Base-by-base conservation (phyloP, 35 echinoderm and acorn worm genomes). In the Holothuria glaberrima region DNA sequence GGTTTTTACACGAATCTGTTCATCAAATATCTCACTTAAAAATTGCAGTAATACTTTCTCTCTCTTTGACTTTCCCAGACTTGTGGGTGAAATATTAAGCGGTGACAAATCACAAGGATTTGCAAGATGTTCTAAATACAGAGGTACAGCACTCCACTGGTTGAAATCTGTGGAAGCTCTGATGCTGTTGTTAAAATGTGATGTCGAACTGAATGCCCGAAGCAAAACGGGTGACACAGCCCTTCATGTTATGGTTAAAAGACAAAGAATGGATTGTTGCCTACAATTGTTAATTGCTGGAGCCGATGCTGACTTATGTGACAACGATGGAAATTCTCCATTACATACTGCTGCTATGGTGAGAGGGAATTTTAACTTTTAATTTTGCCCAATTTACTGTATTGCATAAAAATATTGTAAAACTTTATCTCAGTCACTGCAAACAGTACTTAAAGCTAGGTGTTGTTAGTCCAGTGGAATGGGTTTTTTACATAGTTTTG, bases 141-240 rank as follows among this genome's bases (percentile, higher is more conserved):
- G 32, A 4, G 71, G 19, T 29, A 86, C 82, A 21, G n/a, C 58
- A 20, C 57, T 86, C 18, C 82, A 86, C 59, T 86, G 82, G 82
- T 5, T 56, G 1, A 86, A 59, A 60, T 17, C 52, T 1, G 82
- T 27, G 13, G 82, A 25, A 30, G 27, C 18, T 86, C 13, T 86
- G 3, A 27, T 60, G 20, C 9, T 58, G 50, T 20, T 86, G 30
- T 35, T 86, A 28, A 9, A 86, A 34, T 64, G 1, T 30, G 82
- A 29, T 34, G 26, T 27, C 30, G 58, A 62, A 30, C 26, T 59
- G 31, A 59, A 86, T 21, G 28, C 30, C 18, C 24, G 48, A 20
- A 86, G 56, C 82, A 86, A 86, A 18, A 86, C 82, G 24, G 82
- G 82, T 29, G 82, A 86, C 30, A 86, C 54, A 7, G 46, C 82